phyloP scores from a whole-genome alignment of 2,888 invertebrate genomes.

The Cylindroiulus punctatus region DNA sequence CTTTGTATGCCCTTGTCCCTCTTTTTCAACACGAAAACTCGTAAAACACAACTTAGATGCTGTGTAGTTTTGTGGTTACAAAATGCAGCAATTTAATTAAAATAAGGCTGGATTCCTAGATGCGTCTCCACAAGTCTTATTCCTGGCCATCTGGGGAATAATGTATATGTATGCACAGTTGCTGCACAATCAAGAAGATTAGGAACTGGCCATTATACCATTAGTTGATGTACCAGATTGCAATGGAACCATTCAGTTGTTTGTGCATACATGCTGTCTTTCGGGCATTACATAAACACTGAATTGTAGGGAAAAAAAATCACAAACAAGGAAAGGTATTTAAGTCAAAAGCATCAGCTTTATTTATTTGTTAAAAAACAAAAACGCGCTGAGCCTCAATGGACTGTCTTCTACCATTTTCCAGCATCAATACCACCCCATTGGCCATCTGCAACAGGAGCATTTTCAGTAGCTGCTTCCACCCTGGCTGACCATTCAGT shows the following conservation, averaged over 20 bases:
- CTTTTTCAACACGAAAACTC: neutral
- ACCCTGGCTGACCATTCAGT: neutral
- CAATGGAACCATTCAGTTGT: too few species aligned
- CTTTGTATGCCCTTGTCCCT: neutral
- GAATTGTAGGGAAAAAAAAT: too few species aligned
- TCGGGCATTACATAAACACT: too few species aligned
- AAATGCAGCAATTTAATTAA: neutral
- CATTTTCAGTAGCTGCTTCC: neutral
- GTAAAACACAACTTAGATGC: constrained; percentile 3
- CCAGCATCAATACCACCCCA: neutral
- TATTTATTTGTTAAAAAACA: neutral
- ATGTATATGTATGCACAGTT: too few species aligned
- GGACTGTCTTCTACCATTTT: neutral
- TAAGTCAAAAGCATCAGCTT: neutral
- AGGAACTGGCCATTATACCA: too few species aligned
- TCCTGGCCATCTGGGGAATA: neutral
- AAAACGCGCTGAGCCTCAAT: neutral
- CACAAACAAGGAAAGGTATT: neutral
- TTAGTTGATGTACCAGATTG: too few species aligned
- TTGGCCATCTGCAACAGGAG: neutral
- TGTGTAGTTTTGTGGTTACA: constrained; percentile 11
- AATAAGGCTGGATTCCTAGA: neutral
- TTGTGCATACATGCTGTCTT: too few species aligned
- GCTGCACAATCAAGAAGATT: too few species aligned
- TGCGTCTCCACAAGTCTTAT: neutral